Conservation (phyloP, 2,888 invertebrate genomes). For the Isotomurus palustris region DNA sequence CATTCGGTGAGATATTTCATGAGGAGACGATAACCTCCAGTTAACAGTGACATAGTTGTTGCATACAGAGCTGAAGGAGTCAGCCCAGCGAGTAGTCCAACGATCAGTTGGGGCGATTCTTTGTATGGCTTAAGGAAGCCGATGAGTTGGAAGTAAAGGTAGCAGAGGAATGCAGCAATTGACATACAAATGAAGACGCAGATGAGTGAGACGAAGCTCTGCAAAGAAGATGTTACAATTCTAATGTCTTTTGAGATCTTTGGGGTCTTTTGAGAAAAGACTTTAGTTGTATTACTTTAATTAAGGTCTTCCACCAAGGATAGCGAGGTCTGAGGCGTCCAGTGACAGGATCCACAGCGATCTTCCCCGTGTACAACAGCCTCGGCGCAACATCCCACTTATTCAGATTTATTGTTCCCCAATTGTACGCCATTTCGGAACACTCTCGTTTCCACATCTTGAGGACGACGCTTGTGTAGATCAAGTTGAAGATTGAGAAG, state of each 20-base stretch:
- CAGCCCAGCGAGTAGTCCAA: background rate
- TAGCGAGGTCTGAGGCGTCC: conserved; percentile 8
- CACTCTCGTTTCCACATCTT: conserved; percentile 20
- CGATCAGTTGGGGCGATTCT: background rate
- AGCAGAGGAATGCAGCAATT: background rate
- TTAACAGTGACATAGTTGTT: background rate
- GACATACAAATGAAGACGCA: too few relatives aligned
- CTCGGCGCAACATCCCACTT: conserved; percentile 23
- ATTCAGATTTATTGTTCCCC: conserved; percentile 21
- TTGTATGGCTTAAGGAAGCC: background rate
- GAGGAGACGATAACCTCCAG: conserved; percentile 10
- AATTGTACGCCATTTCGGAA: conserved; percentile 16
- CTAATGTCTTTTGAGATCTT: background rate
- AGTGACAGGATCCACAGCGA: conserved; percentile 23
- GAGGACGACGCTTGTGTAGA: conserved; percentile 17
- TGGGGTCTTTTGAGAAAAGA: too few relatives aligned
- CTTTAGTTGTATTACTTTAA: too few relatives aligned
- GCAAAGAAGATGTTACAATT: conserved; percentile 6
- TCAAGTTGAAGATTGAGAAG: conserved; percentile 10
- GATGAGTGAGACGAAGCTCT: background rate
- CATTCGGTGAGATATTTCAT: conserved; percentile 21
- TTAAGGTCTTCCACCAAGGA: conserved; percentile 15
- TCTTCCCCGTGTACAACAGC: conserved; percentile 12
- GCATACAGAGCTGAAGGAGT: conserved; percentile 4
- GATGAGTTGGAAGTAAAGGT: background rate